Base-by-base conservation (phyloP, 2,888 invertebrate species). In the Brachynemurus nebulosus region DNA sequence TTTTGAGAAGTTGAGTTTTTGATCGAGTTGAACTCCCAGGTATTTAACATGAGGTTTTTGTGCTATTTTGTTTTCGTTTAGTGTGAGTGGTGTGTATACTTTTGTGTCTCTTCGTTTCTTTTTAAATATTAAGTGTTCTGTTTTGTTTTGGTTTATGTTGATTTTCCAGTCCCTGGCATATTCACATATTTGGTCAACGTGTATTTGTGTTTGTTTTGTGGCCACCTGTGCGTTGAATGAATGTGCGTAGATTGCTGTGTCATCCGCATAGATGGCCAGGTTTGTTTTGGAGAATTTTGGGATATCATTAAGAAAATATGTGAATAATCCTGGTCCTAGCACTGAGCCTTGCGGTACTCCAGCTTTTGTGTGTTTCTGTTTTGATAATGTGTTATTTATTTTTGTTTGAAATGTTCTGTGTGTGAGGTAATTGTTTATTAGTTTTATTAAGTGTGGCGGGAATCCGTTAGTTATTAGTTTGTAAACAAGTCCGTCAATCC, bases 291-390 rank as follows among this genome's bases (percentile, higher is more conserved):
- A n/a, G n/a, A n/a, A n/a, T n/a, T 8, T 2, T 18, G 37, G 37
- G 16, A 37, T n/a, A 18, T 37, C 37, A 3, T 37, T 14, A 9
- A 37, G 5, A 18, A 2, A 17, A 8, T 14, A 14, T 14, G n/a
- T 33, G 33, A 33, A 33, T 4, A 8, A 4, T 6, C 16, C 16
- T 33, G 33, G 33, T 9, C 33, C 33, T 5, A 51, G 45, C 3
- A 51, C 40, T 38, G 19, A 38, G 9, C 38, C 38, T 12, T 38
- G 38, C 8, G 38, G 38, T 20, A 38, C 38, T 7, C 38, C 19
- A 9, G 38, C 38, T 11, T 9, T 14, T 2, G 19, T 18, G 8
- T 14, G 8, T 5, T 38, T 20, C 12, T 11, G 11, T 2, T 11
- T 38, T 2, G 38, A 38, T 3, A n/a, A 2, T 9, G 38, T 19